Percentiles rank a stretch among this genome's conserved stretches.
These are phyloP conservation scores for Lichenostomus cassidix DNA, from an alignment of 2,113 vertebrate genomes.

Conservation along the genomic window DNA sequence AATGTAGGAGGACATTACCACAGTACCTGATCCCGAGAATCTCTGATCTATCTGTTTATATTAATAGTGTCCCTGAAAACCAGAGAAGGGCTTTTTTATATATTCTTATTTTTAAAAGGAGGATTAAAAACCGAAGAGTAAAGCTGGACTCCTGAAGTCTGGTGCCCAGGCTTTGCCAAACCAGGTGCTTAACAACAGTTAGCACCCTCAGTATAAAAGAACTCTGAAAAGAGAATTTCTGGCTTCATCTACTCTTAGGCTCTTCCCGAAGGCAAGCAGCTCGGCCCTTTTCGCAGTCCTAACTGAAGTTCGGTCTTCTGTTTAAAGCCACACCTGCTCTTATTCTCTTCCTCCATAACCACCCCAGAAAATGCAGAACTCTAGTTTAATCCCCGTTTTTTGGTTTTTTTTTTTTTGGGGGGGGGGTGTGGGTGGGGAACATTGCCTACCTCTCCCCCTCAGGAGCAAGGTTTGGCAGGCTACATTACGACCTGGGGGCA, in stretches of 20 bases:
- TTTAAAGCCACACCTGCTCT: neutral
- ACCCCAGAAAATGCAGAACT: neutral
- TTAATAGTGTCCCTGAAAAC: neutral
- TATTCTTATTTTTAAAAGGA: neutral
- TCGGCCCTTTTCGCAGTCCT: neutral
- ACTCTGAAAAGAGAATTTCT: neutral
- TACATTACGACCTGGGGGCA: neutral
- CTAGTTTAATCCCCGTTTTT: neutral
- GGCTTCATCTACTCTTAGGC: neutral
- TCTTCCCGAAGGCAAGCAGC: neutral
- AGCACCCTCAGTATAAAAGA: neutral
- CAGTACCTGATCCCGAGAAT: neutral
- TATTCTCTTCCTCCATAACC: neutral
- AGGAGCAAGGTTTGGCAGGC: neutral
- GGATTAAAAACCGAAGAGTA: neutral
- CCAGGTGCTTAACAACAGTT: neutral
- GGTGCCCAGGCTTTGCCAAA: neutral
- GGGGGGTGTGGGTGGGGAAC: no score
- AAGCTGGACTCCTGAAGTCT: neutral
- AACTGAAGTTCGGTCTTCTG: neutral
- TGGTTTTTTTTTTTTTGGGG: no score
- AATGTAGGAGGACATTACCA: neutral
- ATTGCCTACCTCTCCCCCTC: neutral
- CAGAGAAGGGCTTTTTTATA: neutral
- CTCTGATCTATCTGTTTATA: neutral